phyloP scores from a whole-genome alignment of 2,113 vertebrate species.

The Megaptera novaeangliae region DNA sequence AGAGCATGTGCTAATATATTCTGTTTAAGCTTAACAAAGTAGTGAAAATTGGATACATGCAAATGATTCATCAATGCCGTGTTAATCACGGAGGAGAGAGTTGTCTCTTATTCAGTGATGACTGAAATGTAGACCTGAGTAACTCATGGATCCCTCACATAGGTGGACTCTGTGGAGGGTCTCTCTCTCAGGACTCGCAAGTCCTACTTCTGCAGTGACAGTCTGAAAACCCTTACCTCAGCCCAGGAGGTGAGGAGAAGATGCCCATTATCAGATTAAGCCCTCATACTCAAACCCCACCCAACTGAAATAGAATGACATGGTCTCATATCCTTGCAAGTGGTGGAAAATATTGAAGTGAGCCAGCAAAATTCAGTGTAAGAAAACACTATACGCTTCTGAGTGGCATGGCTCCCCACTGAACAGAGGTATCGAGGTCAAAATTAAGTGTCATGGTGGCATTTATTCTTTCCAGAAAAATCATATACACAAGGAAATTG shows the following conservation, averaged over 20 bases:
- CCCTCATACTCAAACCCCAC: neutral
- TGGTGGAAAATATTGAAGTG: neutral
- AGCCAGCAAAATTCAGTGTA: neutral
- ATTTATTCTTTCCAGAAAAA: neutral
- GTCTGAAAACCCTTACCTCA: neutral
- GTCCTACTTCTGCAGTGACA: neutral
- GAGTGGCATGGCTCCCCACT: neutral
- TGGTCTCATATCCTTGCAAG: neutral
- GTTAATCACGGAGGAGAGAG: neutral
- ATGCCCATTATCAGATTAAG: neutral
- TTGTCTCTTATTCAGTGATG: neutral
- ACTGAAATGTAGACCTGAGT: neutral
- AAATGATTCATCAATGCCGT: conserved; percentile 35
- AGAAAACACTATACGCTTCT: neutral
- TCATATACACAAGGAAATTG: neutral
- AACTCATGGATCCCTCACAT: neutral
- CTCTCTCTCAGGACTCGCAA: neutral
- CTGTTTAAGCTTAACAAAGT: too few relatives aligned
- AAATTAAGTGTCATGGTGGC: neutral
- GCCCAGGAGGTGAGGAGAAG: neutral
- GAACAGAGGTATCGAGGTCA: neutral
- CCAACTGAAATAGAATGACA: neutral
- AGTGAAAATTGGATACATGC: conserved; percentile 44
- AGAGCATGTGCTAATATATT: neutral
- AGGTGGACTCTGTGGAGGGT: neutral